Evolutionary conservation across 2,797 vertebrate species (phyloP), one percentile per base, ranked within the genome.

Genomic region (Pelodytes ibericus): DNA sequence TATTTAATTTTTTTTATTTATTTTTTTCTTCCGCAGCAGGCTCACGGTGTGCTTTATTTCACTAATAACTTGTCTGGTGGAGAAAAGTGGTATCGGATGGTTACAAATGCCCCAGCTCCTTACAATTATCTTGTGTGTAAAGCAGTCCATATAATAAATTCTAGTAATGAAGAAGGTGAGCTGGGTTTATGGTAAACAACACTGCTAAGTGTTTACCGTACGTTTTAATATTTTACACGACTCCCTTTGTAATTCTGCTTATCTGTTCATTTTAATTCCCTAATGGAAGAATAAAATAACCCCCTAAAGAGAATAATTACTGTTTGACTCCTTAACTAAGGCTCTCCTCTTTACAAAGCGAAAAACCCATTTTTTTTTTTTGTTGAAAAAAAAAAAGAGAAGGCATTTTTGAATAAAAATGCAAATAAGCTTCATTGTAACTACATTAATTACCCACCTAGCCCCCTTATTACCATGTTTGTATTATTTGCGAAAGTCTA

Each of bases 181-280:
- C 83, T 80, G 84, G 84, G 86, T 82, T 91, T 88, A 88, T 89
- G 86, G 90, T 92, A 93, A 93, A 90, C 87, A n/a, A 89, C 83
- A 90, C 89, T 92, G 92, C 91, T 93, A 95, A 94, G 89, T 91
- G 90, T 93, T 93, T 91, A 85, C 90, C 87, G 91, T 88, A 88
- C 87, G 86, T 89, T n/a, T 92, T 93, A 88, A 89, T 93, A 92
- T 92, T 95, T 95, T 95, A 94, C 93, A 93, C 94, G 92, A 97
- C 98, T 95, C 94, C 93, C 88, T 95, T 93, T 96, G 95, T 97
- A 97, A 97, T 96, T 97, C 92, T 98, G 95, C 96, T 95, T 95
- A 96, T 97, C 93, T 96, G 95, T 94, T 92, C 93, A 92, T 91
- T 96, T 91, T 86, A 85, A 90, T 88, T 91, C 94, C 92, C 95